These are phyloP conservation scores for Virgularia gustaviana DNA, from an alignment of 92 coral and sea anemone species.

Conservation along the genomic window DNA sequence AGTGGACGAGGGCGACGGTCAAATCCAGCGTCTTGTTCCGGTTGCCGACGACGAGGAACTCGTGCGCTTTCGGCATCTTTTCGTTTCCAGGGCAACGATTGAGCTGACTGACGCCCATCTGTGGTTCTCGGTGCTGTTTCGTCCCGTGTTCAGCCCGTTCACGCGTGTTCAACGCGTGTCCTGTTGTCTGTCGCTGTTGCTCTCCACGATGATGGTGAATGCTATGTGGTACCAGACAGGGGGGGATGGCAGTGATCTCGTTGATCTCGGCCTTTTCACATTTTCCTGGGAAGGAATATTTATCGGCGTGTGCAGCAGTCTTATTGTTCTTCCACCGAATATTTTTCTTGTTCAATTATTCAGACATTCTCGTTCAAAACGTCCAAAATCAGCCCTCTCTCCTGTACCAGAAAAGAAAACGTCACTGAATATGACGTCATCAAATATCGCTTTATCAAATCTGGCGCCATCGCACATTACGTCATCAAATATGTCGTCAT, in stretches of 20 bases:
- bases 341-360: conserved; percentile 82
- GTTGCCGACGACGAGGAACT: conserved; percentile 69
- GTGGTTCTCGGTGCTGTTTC: conserved; percentile 91
- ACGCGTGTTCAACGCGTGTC: conserved; percentile 93
- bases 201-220: conserved; percentile 92
- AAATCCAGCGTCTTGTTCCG: conserved; percentile 71
- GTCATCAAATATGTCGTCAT: neutral
- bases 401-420: neutral
- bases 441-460: neutral
- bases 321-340: conserved; percentile 83
- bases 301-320: conserved; percentile 83
- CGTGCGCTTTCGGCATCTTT: conserved; percentile 67
- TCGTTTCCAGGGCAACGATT: conserved; percentile 68
- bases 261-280: conserved; percentile 67
- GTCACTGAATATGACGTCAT: neutral
- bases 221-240: conserved; percentile 91
- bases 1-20: conserved; percentile 89
- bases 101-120: conserved; percentile 90
- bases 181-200: conserved; percentile 88
- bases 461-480: neutral
- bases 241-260: conserved; percentile 49
- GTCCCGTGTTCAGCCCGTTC: conserved; percentile 73
- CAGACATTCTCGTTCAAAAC: conserved; percentile 65
- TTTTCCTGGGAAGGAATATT: conserved; percentile 94
- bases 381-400: neutral